A percentile compares a stretch with the other conserved stretches of the same genome.
phyloP scores from a whole-genome alignment of 2,113 vertebrate species.

The Semnornis frantzii region DNA sequence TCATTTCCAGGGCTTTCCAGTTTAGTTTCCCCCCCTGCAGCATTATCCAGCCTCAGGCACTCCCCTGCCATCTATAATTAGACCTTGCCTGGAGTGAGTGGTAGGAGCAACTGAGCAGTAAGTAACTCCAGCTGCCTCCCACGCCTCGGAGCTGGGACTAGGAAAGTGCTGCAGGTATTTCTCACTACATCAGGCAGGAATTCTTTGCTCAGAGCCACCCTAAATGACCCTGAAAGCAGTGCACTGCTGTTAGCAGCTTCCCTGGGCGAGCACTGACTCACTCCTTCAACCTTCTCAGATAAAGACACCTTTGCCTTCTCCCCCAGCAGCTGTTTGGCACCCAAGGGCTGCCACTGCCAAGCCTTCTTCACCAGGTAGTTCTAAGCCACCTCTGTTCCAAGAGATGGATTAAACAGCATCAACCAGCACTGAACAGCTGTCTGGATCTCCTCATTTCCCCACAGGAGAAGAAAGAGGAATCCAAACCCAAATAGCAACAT shows the following conservation, averaged over 20 bases:
- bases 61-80: not conserved
- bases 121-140: not conserved
- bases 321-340: not conserved
- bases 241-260: not conserved
- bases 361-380: not conserved
- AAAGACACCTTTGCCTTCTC: not conserved
- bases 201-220: not conserved
- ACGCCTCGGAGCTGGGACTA: not conserved
- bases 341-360: accelerated
- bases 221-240: not conserved
- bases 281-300: not conserved
- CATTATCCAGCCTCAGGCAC: not conserved
- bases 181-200: not conserved
- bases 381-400: not conserved
- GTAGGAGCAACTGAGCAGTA: not conserved
- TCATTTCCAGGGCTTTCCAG: not conserved
- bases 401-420: not conserved
- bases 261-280: not conserved
- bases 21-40: not conserved
- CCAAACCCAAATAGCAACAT: too few species aligned
- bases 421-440: too few species aligned
- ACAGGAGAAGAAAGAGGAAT: not conserved
- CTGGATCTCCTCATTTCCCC: not conserved
- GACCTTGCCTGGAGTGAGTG: not conserved
- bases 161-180: not conserved